Evolutionary conservation across 2,113 vertebrate genomes (phyloP).

Genomic region (Sceloporus undulatus): DNA sequence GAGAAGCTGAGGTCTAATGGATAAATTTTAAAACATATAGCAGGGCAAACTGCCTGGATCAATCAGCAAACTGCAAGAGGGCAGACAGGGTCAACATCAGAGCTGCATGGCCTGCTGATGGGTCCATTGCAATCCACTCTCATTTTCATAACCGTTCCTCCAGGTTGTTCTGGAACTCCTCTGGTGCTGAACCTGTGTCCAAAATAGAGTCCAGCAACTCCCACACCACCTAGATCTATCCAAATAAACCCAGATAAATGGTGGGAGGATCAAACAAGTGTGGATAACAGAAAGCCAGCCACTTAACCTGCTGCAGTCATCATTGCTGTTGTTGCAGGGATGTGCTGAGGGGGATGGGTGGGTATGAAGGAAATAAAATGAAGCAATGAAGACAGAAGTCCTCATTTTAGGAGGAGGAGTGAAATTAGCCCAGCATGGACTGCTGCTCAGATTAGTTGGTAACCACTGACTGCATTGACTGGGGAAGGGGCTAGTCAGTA

Average conservation of each 20-base stretch:
- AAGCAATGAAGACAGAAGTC: too few relatives aligned
- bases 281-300: neutral
- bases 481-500: too few relatives aligned
- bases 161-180: too few relatives aligned
- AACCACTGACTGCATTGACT: too few relatives aligned
- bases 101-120: neutral
- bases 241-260: neutral
- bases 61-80: neutral
- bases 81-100: neutral
- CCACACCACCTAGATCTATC: too few relatives aligned
- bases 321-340: neutral
- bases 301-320: neutral
- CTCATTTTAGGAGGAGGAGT: neutral
- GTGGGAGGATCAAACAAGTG: neutral
- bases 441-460: too few relatives aligned
- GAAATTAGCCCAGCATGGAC: too few relatives aligned
- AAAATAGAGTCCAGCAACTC: too few relatives aligned
- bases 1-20: conserved; percentile 15
- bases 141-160: neutral
- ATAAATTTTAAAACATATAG: conserved; percentile 18
- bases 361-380: too few relatives aligned
- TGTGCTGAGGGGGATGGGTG: too few relatives aligned
- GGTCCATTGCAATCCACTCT: neutral
- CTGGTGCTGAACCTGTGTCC: too few relatives aligned
- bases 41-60: neutral